Percentiles rank a stretch among this genome's conserved stretches.
phyloP scores from a whole-genome alignment of 2,888 invertebrate genomes.

The Phorcus lineatus region DNA sequence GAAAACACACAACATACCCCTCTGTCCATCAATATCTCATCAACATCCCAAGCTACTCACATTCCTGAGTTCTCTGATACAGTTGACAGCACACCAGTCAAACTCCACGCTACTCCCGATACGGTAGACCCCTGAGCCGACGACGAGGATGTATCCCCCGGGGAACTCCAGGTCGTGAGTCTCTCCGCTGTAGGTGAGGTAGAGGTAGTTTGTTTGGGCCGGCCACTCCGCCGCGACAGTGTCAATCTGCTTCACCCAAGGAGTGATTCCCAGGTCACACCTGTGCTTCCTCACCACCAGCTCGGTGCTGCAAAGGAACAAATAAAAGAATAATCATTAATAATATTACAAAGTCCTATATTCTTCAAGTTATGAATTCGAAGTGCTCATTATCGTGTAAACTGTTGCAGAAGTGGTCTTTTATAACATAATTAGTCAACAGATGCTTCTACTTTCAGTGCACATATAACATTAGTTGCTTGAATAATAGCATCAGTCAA shows the following conservation, averaged over 20 bases:
- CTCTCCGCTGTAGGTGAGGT: slow-evolving; percentile 93
- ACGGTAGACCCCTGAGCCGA: slow-evolving; percentile 80
- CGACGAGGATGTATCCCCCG: slow-evolving; percentile 81
- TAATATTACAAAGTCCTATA: too few species aligned
- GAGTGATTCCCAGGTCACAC: slow-evolving; percentile 59
- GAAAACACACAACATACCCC: too few species aligned
- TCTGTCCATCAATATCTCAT: too few species aligned
- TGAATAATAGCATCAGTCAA: too few species aligned
- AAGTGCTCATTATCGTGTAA: too few species aligned
- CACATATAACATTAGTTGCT: too few species aligned
- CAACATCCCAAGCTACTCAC: slow-evolving; percentile 56
- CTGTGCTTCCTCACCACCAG: slow-evolving; percentile 77
- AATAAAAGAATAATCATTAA: too few species aligned
- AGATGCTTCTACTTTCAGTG: too few species aligned
- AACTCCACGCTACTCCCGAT: slow-evolving; percentile 95
- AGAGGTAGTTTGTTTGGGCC: slow-evolving; percentile 98
- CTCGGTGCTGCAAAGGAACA: slow-evolving; percentile 82
- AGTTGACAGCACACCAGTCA: slow-evolving; percentile 99
- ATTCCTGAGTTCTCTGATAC: slow-evolving; percentile 90
- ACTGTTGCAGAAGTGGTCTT: too few species aligned
- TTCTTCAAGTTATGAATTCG: too few species aligned
- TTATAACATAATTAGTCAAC: too few species aligned
- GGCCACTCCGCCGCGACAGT: slow-evolving; percentile 99
- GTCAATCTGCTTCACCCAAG: slow-evolving; percentile 94
- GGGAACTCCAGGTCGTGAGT: slow-evolving; percentile 70